phyloP scores from a whole-genome alignment of 2,113 vertebrate species.

The Sylvietta virens region DNA sequence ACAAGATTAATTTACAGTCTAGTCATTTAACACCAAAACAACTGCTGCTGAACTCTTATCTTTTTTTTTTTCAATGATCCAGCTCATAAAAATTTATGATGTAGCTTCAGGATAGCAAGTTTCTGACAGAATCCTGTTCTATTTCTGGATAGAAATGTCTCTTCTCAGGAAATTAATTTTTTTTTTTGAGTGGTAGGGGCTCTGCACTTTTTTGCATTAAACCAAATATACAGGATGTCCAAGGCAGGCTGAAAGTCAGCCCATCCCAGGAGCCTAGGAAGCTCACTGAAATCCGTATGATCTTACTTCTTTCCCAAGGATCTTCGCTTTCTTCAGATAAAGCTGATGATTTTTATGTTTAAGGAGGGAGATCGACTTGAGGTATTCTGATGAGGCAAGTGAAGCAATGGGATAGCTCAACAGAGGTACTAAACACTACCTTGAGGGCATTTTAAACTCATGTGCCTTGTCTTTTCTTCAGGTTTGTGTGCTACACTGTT shows the following conservation, averaged over 20 bases:
- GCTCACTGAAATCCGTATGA: background rate
- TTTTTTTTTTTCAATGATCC: background rate
- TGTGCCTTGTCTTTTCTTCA: background rate
- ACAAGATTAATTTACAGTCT: background rate
- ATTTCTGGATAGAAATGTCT: background rate
- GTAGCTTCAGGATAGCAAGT: background rate
- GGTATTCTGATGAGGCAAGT: background rate
- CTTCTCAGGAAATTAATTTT: background rate
- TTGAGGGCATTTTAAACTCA: background rate
- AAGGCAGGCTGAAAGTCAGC: background rate
- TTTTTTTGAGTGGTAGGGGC: accelerated
- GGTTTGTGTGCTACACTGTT: background rate
- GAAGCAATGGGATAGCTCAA: background rate
- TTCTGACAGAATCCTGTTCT: background rate
- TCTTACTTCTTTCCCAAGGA: background rate
- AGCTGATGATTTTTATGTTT: background rate
- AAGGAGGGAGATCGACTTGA: background rate
- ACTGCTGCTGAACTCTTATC: background rate
- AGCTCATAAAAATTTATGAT: background rate
- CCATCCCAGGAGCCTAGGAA: background rate
- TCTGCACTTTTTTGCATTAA: background rate
- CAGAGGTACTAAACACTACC: background rate
- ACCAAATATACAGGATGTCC: background rate
- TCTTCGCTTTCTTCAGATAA: background rate
- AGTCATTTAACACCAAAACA: background rate